Evolutionary conservation across 2,888 invertebrate species (phyloP).

Genomic region (Phortica okadai): DNA sequence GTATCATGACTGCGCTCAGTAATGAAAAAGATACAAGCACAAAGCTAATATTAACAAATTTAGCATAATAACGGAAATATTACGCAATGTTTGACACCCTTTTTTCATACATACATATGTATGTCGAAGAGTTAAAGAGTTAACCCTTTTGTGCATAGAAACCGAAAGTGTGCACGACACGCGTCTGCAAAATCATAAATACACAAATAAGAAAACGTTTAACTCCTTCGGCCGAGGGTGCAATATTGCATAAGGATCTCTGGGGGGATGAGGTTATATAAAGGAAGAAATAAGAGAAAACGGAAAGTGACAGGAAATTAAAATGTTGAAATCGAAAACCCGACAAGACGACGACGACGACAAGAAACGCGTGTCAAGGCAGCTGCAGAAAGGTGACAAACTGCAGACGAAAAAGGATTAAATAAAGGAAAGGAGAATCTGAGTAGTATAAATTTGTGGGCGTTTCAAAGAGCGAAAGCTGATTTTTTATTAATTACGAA

Average conservation of each 20-base stretch:
- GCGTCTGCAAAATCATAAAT: constrained; percentile 52
- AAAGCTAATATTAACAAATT: constrained; percentile 48
- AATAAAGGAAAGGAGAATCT: neutral
- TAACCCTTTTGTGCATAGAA: constrained; percentile 32
- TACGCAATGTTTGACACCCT: constrained; percentile 64
- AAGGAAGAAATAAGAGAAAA: constrained; percentile 43
- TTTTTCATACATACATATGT: neutral
- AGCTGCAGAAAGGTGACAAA: constrained; percentile 36
- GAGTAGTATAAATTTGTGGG: neutral
- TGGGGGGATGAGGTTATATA: neutral
- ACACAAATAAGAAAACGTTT: constrained; percentile 49
- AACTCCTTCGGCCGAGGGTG: constrained; percentile 35
- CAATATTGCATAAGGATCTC: neutral
- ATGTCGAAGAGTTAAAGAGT: neutral
- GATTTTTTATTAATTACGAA: constrained; percentile 48
- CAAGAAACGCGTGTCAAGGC: constrained; percentile 6
- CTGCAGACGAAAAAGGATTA: constrained; percentile 24
- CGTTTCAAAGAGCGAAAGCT: constrained; percentile 45
- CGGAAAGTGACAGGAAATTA: constrained; percentile 43
- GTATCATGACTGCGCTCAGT: neutral
- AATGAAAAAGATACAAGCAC: neutral
- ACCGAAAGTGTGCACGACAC: constrained; percentile 63
- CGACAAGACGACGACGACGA: constrained; percentile 20
- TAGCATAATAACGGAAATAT: constrained; percentile 60
- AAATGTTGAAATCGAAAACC: constrained; percentile 55